phyloP scores from a whole-genome alignment of 1,140 invertebrate genomes.

The Lepidostoma basale region DNA sequence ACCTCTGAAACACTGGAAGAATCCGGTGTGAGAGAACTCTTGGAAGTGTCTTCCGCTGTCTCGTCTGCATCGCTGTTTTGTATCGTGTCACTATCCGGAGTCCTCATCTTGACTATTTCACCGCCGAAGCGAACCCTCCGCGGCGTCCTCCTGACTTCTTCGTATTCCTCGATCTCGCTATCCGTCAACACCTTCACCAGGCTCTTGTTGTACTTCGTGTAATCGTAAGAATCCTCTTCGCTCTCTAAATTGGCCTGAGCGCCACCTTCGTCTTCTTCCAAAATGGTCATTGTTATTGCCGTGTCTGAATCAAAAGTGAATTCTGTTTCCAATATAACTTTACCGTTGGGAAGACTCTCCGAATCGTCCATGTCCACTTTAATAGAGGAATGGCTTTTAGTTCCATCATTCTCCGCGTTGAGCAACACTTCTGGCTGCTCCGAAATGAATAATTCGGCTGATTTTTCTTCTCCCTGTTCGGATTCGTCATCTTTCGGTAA shows the following conservation, averaged over 20 bases:
- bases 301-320: constrained; percentile 78
- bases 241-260: constrained; percentile 55
- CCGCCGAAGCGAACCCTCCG: constrained; percentile 81
- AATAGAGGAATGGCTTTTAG: constrained; percentile 13
- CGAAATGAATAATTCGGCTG: not conserved
- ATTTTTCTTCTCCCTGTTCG: not conserved
- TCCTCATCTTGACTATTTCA: constrained; percentile 80
- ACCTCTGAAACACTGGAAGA: not conserved
- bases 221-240: constrained; percentile 55
- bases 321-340: constrained; percentile 79
- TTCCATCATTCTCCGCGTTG: not conserved
- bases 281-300: constrained; percentile 79
- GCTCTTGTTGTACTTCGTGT: constrained; percentile 54
- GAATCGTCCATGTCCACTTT: constrained; percentile 39
- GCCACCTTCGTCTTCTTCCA: constrained; percentile 68
- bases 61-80: constrained; percentile 59
- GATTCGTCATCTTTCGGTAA: not conserved
- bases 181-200: constrained; percentile 64
- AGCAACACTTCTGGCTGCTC: not conserved
- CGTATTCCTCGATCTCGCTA: constrained; percentile 62
- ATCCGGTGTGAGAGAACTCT: constrained; percentile 18
- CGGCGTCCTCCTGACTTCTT: constrained; percentile 58
- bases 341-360: constrained; percentile 51
- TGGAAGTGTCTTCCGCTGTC: constrained; percentile 12
- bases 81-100: constrained; percentile 77